phyloP scores from a whole-genome alignment of 2,113 vertebrate genomes.

The Salminus brasiliensis region DNA sequence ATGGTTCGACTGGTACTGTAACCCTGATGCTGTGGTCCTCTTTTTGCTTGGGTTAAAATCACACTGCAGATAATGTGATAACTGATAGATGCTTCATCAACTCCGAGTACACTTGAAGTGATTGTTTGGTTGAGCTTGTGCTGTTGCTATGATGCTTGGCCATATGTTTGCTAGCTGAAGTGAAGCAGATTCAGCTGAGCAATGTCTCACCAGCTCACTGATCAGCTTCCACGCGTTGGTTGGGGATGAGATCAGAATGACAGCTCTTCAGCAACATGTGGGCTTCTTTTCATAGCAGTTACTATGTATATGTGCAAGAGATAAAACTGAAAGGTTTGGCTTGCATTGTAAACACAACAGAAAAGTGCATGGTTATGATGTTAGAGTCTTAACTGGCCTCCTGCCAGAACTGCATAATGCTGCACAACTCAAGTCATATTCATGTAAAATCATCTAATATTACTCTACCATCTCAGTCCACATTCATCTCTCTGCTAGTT shows the following conservation, averaged over 20 bases:
- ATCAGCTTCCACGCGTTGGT: not conserved
- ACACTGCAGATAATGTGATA: not conserved
- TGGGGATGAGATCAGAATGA: conserved; percentile 3
- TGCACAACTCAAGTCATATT: too few relatives aligned
- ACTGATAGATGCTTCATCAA: not conserved
- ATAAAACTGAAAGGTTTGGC: too few relatives aligned
- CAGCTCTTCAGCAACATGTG: conserved; percentile 1
- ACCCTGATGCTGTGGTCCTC: not conserved
- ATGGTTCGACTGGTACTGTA: not conserved
- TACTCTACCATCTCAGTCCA: too few relatives aligned
- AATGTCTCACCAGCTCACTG: conserved; percentile 4
- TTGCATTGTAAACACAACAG: too few relatives aligned
- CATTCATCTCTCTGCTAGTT: too few relatives aligned
- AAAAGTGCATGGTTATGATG: too few relatives aligned
- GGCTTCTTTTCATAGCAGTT: not conserved
- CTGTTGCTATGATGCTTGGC: not conserved
- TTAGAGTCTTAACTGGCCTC: too few relatives aligned
- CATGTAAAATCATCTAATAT: too few relatives aligned
- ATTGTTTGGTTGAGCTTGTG: too few relatives aligned
- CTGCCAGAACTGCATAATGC: too few relatives aligned
- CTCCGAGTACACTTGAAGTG: not conserved
- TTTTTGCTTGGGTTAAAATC: not conserved
- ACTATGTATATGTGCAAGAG: too few relatives aligned
- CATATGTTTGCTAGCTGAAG: too few relatives aligned
- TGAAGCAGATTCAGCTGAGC: not conserved